Percentiles rank a stretch among this genome's conserved stretches.
phyloP scores from a whole-genome alignment of 2,797 vertebrate genomes.

The Labroides dimidiatus region DNA sequence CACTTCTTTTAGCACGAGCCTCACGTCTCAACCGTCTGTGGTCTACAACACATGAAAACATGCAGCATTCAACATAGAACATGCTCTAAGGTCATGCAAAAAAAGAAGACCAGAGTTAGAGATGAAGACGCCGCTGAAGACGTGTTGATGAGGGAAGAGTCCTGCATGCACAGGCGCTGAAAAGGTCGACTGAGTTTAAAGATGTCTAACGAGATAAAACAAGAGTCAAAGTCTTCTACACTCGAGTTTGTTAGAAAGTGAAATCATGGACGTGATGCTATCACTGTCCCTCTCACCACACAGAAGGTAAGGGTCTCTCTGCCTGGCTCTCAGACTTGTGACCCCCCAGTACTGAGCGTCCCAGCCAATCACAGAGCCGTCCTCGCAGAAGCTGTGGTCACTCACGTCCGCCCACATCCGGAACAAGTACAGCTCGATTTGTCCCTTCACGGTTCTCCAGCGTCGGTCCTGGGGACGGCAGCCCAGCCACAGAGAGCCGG shows the following conservation, averaged over 20 bases:
- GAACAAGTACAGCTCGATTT: constrained; percentile 84
- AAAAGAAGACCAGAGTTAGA: constrained; percentile 9
- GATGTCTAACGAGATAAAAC: no score
- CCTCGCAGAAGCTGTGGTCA: constrained; percentile 71
- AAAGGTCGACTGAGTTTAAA: no score
- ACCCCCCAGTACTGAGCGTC: constrained; percentile 72
- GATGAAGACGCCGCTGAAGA: not conserved
- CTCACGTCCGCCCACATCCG: constrained; percentile 78
- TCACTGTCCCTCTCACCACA: constrained; percentile 69
- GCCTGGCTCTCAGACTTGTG: constrained; percentile 56
- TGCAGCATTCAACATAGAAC: constrained; percentile 54
- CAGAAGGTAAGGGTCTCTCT: constrained; percentile 64
- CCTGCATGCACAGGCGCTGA: no score
- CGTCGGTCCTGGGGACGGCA: constrained; percentile 55
- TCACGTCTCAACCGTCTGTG: constrained; percentile 36
- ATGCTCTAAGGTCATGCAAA: constrained; percentile 53
- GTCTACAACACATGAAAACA: constrained; percentile 65
- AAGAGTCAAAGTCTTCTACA: no score
- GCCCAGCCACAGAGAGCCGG: constrained; percentile 78
- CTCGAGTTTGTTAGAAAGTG: no score
- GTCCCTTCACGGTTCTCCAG: constrained; percentile 1
- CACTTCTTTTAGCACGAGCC: accelerated
- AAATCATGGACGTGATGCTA: no score
- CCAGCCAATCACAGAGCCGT: constrained; percentile 82
- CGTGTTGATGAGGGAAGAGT: no score